Conservation (phyloP, 53 echinoderm and acorn worm species). For the Crossaster papposus region DNA sequence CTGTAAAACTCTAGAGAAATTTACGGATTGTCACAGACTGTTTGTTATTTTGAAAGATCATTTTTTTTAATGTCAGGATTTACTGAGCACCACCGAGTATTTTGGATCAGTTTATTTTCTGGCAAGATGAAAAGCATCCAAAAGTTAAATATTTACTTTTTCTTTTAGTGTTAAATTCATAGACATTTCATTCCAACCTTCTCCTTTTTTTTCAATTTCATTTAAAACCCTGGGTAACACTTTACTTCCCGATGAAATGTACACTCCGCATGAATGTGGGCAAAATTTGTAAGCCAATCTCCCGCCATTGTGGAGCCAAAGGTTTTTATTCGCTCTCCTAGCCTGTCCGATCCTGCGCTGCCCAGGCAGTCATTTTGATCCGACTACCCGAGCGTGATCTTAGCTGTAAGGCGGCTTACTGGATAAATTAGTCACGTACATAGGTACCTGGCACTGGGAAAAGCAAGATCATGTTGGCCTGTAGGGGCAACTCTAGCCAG, state of each 20-base stretch:
- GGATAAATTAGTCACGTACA: conserved; percentile 58
- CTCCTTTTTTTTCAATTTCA: not conserved
- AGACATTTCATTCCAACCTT: not conserved
- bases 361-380: conserved; percentile 32
- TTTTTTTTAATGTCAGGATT: not conserved
- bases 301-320: conserved; percentile 17
- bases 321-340: not conserved
- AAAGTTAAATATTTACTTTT: no score
- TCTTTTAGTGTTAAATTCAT: not conserved
- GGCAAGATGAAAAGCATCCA: not conserved
- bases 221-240: not conserved
- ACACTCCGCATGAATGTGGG: not conserved
- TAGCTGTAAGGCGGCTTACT: conserved; percentile 48
- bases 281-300: conserved; percentile 29
- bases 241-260: not conserved
- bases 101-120: not conserved
- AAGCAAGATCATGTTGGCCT: conserved; percentile 61
- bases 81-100: not conserved
- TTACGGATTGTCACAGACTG: no score
- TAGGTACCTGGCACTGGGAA: conserved; percentile 27
- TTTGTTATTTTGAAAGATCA: no score
- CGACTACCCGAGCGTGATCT: conserved; percentile 24
- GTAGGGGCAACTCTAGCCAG: conserved; percentile 37
- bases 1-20: no score
- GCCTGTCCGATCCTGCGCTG: not conserved